Conservation (phyloP, 1,140 invertebrate species). For the Drosophila yakuba region DNA sequence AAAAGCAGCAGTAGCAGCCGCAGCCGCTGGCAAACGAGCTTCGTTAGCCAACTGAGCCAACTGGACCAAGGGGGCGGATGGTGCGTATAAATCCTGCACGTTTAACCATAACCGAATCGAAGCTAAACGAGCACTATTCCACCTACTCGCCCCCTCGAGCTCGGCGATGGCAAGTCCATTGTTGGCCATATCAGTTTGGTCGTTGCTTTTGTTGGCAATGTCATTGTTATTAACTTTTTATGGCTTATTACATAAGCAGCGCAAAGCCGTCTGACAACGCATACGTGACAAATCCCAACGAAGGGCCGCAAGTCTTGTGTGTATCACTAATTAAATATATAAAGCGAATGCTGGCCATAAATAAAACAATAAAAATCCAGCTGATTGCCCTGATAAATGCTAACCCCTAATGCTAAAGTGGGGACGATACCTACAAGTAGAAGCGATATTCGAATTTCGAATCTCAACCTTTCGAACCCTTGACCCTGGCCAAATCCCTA, state of each 20-base stretch:
- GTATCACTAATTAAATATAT: slow-evolving; percentile 73
- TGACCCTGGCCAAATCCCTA: slow-evolving; percentile 40
- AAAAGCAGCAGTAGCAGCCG: slow-evolving; percentile 3
- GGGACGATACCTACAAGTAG: neutral
- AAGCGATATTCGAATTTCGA: neutral
- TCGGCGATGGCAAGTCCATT: slow-evolving; percentile 15
- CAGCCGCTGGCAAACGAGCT: slow-evolving; percentile 42
- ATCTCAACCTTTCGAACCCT: slow-evolving; percentile 24
- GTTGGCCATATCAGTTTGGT: slow-evolving; percentile 47
- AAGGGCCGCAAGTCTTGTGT: neutral
- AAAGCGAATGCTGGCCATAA: slow-evolving; percentile 31
- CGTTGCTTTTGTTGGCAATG: slow-evolving; percentile 59
- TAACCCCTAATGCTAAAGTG: slow-evolving; percentile 8
- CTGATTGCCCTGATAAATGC: slow-evolving; percentile 32
- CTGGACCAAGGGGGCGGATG: neutral
- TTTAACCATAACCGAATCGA: slow-evolving; percentile 76
- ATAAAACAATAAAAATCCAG: slow-evolving; percentile 46
- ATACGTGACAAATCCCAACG: slow-evolving; percentile 61
- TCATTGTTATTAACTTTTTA: slow-evolving; percentile 82
- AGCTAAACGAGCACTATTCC: slow-evolving; percentile 19
- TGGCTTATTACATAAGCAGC: slow-evolving; percentile 80
- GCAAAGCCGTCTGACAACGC: slow-evolving; percentile 66
- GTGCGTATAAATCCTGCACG: slow-evolving; percentile 74
- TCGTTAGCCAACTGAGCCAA: slow-evolving; percentile 61
- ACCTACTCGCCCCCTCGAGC: neutral